Conservation (phyloP, 2,797 vertebrate species). For the Enoplosus armatus region DNA sequence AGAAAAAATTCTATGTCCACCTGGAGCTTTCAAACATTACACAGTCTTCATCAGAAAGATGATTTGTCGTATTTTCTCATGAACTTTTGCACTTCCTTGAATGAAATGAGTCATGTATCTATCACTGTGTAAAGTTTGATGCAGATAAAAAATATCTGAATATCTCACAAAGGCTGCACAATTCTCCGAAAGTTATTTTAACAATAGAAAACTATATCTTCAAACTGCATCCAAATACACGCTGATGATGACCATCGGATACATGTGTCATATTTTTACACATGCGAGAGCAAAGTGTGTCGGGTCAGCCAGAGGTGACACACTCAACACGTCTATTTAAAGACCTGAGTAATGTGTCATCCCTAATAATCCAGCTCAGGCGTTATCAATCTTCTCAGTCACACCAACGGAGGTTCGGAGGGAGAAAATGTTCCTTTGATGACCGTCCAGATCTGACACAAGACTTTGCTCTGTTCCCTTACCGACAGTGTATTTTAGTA, state of each 20-base stretch:
- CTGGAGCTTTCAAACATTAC: not conserved
- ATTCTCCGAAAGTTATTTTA: not conserved
- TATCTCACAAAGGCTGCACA: not conserved
- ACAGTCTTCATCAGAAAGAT: not conserved
- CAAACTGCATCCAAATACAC: not conserved
- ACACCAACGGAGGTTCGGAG: constrained; percentile 34
- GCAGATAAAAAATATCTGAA: not conserved
- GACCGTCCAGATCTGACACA: constrained; percentile 45
- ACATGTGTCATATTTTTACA: not conserved
- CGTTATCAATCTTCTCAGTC: constrained; percentile 63
- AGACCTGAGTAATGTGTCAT: constrained; percentile 32
- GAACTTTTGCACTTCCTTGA: not conserved
- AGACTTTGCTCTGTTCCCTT: constrained; percentile 39
- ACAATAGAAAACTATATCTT: not conserved
- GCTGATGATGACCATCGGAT: not conserved
- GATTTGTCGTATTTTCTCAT: not conserved
- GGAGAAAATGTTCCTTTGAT: constrained; percentile 47
- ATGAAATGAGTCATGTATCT: not conserved
- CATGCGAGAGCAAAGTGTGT: not conserved
- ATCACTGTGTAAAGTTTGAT: not conserved
- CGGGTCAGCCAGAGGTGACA: constrained; percentile 41
- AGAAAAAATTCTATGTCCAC: no score
- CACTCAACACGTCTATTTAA: constrained; percentile 45
- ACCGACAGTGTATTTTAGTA: constrained; percentile 40
- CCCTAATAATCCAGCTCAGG: constrained; percentile 69